These are phyloP conservation scores for Porphyrio hochstetteri DNA, from an alignment of 2,113 vertebrate species.

Conservation along the genomic window DNA sequence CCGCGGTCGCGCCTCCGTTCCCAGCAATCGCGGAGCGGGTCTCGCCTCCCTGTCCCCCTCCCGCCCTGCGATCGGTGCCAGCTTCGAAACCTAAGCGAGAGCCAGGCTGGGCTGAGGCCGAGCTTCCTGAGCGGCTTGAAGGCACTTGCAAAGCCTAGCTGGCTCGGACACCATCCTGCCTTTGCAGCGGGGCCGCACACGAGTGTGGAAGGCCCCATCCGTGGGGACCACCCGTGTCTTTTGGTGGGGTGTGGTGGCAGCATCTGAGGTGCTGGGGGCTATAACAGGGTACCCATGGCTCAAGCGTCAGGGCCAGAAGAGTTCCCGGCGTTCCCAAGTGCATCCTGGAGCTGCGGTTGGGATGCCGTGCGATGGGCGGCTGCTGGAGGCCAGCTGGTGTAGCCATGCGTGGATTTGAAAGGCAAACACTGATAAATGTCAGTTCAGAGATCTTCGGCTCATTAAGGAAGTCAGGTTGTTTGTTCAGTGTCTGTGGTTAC, in stretches of 20 bases:
- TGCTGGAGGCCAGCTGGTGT: not conserved
- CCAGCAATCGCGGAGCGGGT: not conserved
- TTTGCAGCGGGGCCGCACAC: fast-evolving
- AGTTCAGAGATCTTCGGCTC: fast-evolving
- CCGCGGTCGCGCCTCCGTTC: too few species aligned
- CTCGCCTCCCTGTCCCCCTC: not conserved
- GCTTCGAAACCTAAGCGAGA: fast-evolving
- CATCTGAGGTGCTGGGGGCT: not conserved
- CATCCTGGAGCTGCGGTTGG: not conserved
- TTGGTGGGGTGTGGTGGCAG: fast-evolving
- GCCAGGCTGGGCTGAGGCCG: not conserved
- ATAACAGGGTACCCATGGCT: not conserved
- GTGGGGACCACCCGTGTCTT: not conserved
- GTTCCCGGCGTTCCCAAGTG: fast-evolving
- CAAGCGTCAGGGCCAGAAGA: not conserved
- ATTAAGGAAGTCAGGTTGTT: not conserved
- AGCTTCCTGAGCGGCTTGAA: not conserved
- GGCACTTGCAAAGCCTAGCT: not conserved
- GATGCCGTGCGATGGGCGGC: not conserved
- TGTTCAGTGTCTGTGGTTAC: not conserved
- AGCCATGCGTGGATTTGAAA: not conserved
- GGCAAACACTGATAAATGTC: not conserved
- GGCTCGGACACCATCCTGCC: not conserved
- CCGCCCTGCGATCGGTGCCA: not conserved
- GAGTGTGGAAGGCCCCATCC: not conserved